These are phyloP conservation scores for Aphodius granarius DNA, from an alignment of 2,888 invertebrate genomes.

Conservation along the genomic window DNA sequence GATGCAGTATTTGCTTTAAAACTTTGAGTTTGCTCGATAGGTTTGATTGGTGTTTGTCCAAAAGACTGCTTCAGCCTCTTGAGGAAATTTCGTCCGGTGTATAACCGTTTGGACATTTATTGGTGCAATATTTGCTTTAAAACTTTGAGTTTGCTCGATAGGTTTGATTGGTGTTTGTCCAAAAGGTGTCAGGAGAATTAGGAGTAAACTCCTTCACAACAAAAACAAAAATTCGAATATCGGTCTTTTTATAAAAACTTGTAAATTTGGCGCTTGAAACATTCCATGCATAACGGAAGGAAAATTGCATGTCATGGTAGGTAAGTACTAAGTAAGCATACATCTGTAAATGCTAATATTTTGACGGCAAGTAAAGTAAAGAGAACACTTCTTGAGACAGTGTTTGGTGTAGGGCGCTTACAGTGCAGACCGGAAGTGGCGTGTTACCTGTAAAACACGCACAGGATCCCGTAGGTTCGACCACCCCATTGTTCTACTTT, in stretches of 20 bases:
- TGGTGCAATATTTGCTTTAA: too few relatives aligned
- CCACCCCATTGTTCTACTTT: neutral
- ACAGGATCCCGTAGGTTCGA: neutral
- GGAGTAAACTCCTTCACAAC: neutral
- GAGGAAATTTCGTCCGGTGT: too few relatives aligned
- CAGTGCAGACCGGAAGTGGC: neutral
- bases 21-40: too few relatives aligned
- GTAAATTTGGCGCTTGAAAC: neutral
- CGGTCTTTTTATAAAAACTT: too few relatives aligned
- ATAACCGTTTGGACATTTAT: too few relatives aligned
- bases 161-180: too few relatives aligned
- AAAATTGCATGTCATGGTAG: neutral
- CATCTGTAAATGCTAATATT: neutral
- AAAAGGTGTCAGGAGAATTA: too few relatives aligned
- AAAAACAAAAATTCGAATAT: too few relatives aligned
- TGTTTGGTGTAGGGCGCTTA: neutral
- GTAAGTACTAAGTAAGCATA: neutral
- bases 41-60: too few relatives aligned
- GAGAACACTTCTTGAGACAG: neutral
- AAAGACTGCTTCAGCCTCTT: too few relatives aligned
- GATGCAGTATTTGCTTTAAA: too few relatives aligned
- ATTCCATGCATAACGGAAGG: neutral
- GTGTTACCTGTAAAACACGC: neutral
- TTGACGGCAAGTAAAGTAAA: neutral
- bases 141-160: too few relatives aligned